Evolutionary conservation across 1,140 invertebrate genomes (phyloP).

Genomic region (Onthophagus taurus): DNA sequence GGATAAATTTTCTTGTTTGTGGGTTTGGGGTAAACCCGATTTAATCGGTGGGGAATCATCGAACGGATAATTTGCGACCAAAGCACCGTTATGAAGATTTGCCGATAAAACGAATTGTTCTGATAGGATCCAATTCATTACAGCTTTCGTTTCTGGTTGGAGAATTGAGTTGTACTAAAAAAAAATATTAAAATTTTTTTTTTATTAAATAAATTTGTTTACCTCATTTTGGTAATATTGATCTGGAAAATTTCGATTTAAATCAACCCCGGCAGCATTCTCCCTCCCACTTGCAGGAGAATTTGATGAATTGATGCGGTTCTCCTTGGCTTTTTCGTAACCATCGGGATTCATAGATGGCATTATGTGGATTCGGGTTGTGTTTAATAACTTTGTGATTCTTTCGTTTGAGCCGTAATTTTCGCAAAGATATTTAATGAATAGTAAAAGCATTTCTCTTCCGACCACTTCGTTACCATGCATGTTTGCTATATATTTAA

Average conservation of each 20-base stretch:
- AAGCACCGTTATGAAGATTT: conserved; percentile 89
- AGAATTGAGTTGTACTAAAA: conserved; percentile 50
- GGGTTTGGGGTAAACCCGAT: too few species aligned
- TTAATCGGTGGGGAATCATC: conserved; percentile 54
- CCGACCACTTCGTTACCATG: conserved; percentile 96
- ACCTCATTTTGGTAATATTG: conserved; percentile 63
- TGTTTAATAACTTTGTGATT: conserved; percentile 68
- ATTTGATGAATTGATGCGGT: not conserved
- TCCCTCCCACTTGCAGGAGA: conserved; percentile 57
- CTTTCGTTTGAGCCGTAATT: conserved; percentile 65
- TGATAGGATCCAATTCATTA: conserved; percentile 83
- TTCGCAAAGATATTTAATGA: conserved; percentile 82
- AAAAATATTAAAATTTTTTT: conserved; percentile 12
- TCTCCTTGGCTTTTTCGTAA: conserved; percentile 64
- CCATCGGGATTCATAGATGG: conserved; percentile 98
- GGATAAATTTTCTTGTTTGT: conserved; percentile 43
- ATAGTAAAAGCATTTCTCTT: conserved; percentile 69
- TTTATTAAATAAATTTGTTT: conserved; percentile 22
- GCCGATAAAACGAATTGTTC: conserved; percentile 93
- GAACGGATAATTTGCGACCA: conserved; percentile 92
- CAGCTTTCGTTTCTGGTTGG: conserved; percentile 80
- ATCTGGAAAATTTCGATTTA: conserved; percentile 97
- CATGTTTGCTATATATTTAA: conserved; percentile 94
- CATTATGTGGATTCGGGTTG: conserved; percentile 82
- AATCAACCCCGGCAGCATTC: conserved; percentile 78